phyloP scores from a whole-genome alignment of 2,888 invertebrate genomes.

The Trileptium ribeirensis region DNA sequence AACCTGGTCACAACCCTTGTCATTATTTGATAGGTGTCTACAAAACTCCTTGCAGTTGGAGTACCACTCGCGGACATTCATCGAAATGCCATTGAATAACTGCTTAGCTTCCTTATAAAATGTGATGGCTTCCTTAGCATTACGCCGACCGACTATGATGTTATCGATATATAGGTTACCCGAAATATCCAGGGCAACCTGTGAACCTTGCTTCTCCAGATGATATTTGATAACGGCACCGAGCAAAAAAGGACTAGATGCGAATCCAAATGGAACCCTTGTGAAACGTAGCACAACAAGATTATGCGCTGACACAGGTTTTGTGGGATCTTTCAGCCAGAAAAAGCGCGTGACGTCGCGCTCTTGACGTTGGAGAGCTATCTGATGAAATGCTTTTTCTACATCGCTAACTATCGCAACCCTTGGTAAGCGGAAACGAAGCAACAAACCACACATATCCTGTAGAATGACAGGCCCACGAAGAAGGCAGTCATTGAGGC shows the following conservation, averaged over 20 bases:
- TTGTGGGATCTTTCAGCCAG: slow-evolving; percentile 13
- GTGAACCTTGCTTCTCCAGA: background rate
- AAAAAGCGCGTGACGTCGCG: slow-evolving; percentile 27
- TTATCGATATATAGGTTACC: slow-evolving; percentile 25
- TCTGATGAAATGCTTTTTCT: slow-evolving; percentile 6
- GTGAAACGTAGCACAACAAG: background rate
- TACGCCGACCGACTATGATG: slow-evolving; percentile 19
- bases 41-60: slow-evolving; percentile 29
- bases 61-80: slow-evolving; percentile 24
- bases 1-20: background rate
- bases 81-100: slow-evolving; percentile 14
- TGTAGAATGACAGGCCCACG: slow-evolving; percentile 13
- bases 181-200: background rate
- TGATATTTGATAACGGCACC: slow-evolving; percentile 18
- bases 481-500: slow-evolving; percentile 9
- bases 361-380: slow-evolving; percentile 11
- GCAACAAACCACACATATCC: background rate
- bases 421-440: background rate
- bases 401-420: background rate
- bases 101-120: slow-evolving; percentile 21
- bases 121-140: background rate
- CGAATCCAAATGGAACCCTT: slow-evolving; percentile 21
- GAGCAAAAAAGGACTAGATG: slow-evolving; percentile 23
- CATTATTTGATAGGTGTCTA: background rate
- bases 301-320: background rate